Base-by-base conservation (phyloP, 2,797 vertebrate genomes). In the Hoplostethus mediterraneus region DNA sequence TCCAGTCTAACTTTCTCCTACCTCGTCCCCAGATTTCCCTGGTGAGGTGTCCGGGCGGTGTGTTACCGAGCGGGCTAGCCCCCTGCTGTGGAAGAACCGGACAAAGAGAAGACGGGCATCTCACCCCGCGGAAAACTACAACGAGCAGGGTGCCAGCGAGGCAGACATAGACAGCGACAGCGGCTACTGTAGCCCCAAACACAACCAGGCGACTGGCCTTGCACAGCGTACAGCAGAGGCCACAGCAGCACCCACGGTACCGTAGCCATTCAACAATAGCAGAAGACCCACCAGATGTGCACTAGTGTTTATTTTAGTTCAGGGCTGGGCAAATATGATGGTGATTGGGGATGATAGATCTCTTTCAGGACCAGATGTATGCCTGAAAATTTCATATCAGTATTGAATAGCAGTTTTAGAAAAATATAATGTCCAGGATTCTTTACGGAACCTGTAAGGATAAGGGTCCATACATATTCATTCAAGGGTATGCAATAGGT, bases 101-200 rank as follows among this genome's bases (percentile, higher is more conserved):
- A 92, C 94, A 48, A 95, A 97, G 58, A 94, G 96, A 75, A 94
- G 97, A 74, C 93, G 95, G 60, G 90, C 95, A 0, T 97, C 97
- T 12, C 96, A 99, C 66, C 95, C 96, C 8, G 94, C 95, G 0
- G 98, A 99, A 61, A 95, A 94, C 38, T 99, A 96, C 31, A 97
- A 94, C 0, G 98, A 99, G 54, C 97, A 97, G 69, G 97, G 97
- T 0, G 95, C 96, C 14, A 97, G 96, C 0, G 98, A 99, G 91
- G 98, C 97, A 0, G 98, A 99, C 67, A 98, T 99, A n/a, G 98
- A 99, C 94, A 99, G 98, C 2, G 98, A 99, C 83, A 99, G 98
- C 11, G 98, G 98, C 45, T 99, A 99, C 67, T 99, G 98, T 70
- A 99, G 98, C 81, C 98, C 98, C 47, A 98, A 98, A 81, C 97